phyloP scores from a whole-genome alignment of 2,113 vertebrate genomes.

The Ochotona curzoniae region DNA sequence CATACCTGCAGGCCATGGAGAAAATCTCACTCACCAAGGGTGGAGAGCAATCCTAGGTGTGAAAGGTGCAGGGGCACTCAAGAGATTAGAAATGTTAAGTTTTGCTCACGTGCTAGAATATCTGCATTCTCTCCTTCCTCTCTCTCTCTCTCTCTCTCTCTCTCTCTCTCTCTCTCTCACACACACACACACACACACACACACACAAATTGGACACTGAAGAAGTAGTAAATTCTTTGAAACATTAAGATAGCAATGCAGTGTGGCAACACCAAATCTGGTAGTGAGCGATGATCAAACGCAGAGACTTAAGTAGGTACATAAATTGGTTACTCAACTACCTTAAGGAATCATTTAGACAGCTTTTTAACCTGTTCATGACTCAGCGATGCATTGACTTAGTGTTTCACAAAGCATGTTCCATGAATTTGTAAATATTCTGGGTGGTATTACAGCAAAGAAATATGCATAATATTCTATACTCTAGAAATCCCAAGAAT shows the following conservation, averaged over 20 bases:
- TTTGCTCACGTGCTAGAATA: background rate
- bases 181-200: background rate
- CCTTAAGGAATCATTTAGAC: background rate
- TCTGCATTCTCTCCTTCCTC: too few relatives aligned
- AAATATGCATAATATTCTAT: conserved; percentile 34
- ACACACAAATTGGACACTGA: background rate
- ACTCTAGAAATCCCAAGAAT: background rate
- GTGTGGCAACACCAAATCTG: background rate
- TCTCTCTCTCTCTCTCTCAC: too few relatives aligned
- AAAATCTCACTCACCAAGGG: background rate
- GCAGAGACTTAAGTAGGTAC: background rate
- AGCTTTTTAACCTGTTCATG: background rate
- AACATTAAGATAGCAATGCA: background rate
- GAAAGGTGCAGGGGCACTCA: background rate
- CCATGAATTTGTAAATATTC: background rate
- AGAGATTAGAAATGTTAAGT: background rate
- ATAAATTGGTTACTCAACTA: background rate
- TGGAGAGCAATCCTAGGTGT: conserved; percentile 31
- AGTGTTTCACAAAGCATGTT: background rate
- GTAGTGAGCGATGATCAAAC: background rate
- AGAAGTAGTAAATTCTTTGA: background rate
- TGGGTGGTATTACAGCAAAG: background rate
- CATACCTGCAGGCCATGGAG: conserved; percentile 10
- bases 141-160: too few relatives aligned
- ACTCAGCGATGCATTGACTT: background rate